Conservation (phyloP, 1,140 invertebrate genomes). For the Penaeus vannamei region DNA sequence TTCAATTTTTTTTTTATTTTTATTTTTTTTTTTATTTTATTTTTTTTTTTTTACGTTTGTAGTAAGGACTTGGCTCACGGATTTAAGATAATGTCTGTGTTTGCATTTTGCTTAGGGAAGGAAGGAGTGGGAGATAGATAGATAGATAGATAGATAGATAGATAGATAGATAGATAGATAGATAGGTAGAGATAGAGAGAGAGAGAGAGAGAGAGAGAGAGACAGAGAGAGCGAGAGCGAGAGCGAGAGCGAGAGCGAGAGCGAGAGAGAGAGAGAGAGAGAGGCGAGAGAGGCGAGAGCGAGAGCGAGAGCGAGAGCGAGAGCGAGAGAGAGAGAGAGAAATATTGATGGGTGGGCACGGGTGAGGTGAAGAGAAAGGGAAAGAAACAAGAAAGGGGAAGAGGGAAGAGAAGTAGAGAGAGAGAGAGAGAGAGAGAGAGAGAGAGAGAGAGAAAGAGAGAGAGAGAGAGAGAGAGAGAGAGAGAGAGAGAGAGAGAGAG, state of each 20-base stretch:
- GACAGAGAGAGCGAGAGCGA: not conserved
- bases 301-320: not conserved
- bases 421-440: not conserved
- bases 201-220: slow-evolving; percentile 11
- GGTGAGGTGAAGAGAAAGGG: not conserved
- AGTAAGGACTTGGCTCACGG: too few relatives aligned
- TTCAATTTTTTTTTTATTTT: too few relatives aligned
- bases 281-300: not conserved
- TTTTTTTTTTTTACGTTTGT: too few relatives aligned
- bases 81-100: too few relatives aligned
- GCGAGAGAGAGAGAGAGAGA: not conserved
- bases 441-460: not conserved
- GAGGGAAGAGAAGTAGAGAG: too few relatives aligned
- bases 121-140: not conserved
- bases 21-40: too few relatives aligned
- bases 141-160: not conserved
- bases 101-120: not conserved
- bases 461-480: slow-evolving; percentile 7
- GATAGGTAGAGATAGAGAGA: not conserved
- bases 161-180: not conserved
- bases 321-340: not conserved
- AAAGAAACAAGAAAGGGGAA: not conserved
- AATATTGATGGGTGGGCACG: not conserved
- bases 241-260: not conserved
- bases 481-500: slow-evolving; percentile 19